Conservation (phyloP, 2,113 vertebrate species). For the Gnathonemus echidnorhynchus region DNA sequence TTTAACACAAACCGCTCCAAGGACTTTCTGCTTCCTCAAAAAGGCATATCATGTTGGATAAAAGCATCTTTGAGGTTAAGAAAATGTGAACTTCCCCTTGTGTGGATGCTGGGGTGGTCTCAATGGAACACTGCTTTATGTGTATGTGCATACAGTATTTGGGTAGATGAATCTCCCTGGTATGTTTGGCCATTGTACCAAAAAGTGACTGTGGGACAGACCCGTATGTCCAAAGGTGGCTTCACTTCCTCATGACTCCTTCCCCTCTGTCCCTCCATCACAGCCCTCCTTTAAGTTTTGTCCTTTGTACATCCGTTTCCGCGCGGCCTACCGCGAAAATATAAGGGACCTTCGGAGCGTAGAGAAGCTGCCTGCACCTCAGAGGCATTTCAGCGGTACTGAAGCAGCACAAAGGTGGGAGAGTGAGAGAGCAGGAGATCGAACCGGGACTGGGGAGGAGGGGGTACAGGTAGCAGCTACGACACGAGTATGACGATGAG, state of each 20-base stretch:
- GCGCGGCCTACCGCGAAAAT: background rate
- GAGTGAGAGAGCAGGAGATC: background rate
- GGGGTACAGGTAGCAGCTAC: background rate
- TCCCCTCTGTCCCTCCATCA: background rate
- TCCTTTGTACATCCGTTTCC: background rate
- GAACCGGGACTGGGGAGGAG: background rate
- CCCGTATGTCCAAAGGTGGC: background rate
- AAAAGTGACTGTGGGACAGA: background rate
- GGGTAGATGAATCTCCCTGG: background rate
- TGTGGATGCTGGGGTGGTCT: background rate
- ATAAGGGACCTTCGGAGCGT: background rate
- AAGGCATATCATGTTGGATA: background rate
- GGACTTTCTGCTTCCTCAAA: background rate
- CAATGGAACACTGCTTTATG: background rate
- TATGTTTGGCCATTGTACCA: background rate
- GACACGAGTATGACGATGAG: background rate
- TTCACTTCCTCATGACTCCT: background rate
- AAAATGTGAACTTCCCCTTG: background rate
- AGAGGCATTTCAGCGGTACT: background rate
- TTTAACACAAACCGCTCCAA: background rate
- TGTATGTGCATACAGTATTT: background rate
- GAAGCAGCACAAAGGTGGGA: background rate
- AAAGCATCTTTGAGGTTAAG: background rate
- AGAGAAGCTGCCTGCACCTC: background rate
- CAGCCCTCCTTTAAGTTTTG: background rate